phyloP scores from a whole-genome alignment of 2,888 invertebrate species.

The Zaprionus bogoriensis region DNA sequence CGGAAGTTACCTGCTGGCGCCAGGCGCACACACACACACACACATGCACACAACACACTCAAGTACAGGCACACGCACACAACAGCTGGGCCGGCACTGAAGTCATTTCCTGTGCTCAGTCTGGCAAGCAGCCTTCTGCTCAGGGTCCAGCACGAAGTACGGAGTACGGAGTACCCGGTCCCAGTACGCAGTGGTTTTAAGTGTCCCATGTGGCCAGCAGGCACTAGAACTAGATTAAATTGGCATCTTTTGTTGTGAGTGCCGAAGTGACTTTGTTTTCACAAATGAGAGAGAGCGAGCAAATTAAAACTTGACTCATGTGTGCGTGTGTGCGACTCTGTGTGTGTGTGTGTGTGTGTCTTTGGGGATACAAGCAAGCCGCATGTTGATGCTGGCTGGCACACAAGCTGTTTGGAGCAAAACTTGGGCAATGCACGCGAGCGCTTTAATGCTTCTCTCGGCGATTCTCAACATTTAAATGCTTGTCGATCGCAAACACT shows the following conservation, averaged over 20 bases:
- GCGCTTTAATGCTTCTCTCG: conserved; percentile 17
- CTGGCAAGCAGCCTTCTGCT: conserved; percentile 22
- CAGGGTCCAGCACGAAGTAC: no score
- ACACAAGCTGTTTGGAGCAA: not conserved
- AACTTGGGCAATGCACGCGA: conserved; percentile 7
- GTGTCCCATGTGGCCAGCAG: conserved; percentile 81
- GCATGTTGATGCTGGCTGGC: not conserved
- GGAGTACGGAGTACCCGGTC: not conserved
- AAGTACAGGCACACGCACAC: not conserved
- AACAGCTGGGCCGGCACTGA: conserved; percentile 60
- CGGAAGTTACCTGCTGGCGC: conserved; percentile 80
- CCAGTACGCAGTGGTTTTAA: conserved; percentile 42
- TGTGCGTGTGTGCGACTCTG: conserved; percentile 15
- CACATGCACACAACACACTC: conserved; percentile 9
- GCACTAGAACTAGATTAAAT: conserved; percentile 80
- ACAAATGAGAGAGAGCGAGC: conserved; percentile 55
- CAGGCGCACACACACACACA: conserved; percentile 43
- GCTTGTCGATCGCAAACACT: not conserved
- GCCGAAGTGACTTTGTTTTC: conserved; percentile 72
- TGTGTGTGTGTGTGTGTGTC: conserved; percentile 12
- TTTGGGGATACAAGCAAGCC: conserved; percentile 28
- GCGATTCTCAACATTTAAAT: not conserved
- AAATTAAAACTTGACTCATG: conserved; percentile 70
- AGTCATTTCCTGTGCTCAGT: conserved; percentile 71
- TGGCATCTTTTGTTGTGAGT: conserved; percentile 79